Conservation (phyloP, 1,140 invertebrate genomes). For the Cepaea nemoralis region DNA sequence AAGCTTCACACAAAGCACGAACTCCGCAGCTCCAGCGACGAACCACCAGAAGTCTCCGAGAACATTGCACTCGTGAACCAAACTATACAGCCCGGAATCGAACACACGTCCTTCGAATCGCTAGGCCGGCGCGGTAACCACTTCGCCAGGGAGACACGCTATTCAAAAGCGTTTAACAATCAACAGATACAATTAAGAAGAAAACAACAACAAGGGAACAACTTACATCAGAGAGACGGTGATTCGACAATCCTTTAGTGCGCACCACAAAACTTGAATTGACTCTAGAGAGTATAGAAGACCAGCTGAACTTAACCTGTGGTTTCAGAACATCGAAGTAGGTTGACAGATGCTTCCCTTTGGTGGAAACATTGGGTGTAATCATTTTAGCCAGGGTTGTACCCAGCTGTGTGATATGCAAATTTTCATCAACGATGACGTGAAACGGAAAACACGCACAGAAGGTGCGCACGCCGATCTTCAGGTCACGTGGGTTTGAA, state of each 20-base stretch:
- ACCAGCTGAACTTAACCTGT: conserved; percentile 57
- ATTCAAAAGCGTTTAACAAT: too few relatives aligned
- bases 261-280: conserved; percentile 62
- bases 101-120: too few relatives aligned
- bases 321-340: conserved; percentile 59
- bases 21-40: too few relatives aligned
- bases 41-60: too few relatives aligned
- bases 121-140: too few relatives aligned
- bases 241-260: conserved; percentile 46
- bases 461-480: conserved; percentile 79
- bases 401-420: conserved; percentile 87
- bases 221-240: conserved; percentile 40
- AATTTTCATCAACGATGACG: conserved; percentile 88
- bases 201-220: not conserved
- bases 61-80: too few relatives aligned
- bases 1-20: too few relatives aligned
- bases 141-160: too few relatives aligned
- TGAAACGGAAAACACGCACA: conserved; percentile 95
- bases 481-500: conserved; percentile 52
- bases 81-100: too few relatives aligned
- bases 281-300: conserved; percentile 59
- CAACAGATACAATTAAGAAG: not conserved
- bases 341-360: conserved; percentile 46
- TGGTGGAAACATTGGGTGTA: conserved; percentile 45
- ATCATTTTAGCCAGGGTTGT: conserved; percentile 60